Evolutionary conservation across 2,888 invertebrate genomes (phyloP), one percentile per base, ranked within the genome.

Genomic region (Cancer borealis): DNA sequence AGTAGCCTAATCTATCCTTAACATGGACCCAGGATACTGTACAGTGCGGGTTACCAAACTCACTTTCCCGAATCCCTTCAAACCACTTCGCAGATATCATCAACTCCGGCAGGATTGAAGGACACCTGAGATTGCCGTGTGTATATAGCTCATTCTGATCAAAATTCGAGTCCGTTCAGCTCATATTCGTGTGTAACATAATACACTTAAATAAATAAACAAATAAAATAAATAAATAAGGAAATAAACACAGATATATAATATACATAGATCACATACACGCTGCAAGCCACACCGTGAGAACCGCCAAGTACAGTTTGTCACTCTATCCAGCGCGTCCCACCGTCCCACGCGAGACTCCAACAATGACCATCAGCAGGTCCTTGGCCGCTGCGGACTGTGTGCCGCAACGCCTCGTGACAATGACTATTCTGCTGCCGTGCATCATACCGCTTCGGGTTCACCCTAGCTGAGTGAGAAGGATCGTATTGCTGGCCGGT

Each of bases 141-240:
- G 39, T 39, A 39, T 39, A 39, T 3, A 54, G n/a, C 66, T 66
- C n/a, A n/a, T 21, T 66, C 66, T 66, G n/a, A 4, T 0, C n/a
- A 66, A n/a, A n/a, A 66, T 66, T n/a, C 66, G n/a, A 5, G n/a
- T 66, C 21, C n/a, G 21, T 66, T 3, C 66, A 17, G 60, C 17
- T 21, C 60, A 4, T 46, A n/a, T 46, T 14, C 21, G 12, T 17
- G 26, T 17, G 39, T 89, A 30, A 45, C 39, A 39, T 39, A 39
- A 87, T 87, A 30, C 8, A 87, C 3, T 17, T 87, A 39, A 39
- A 87, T 87, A 87, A 3, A 87, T 87, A 39, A 39, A 87, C 3
- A 60, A 30, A 91, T 88, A 88, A n/a, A n/a, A 49, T 91, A 60
- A 3, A 91, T 60, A 91, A 2, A 60, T 54, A 91, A 39, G 60